Base-by-base conservation (phyloP, 2,888 invertebrate species). In the Megamerina dolium region DNA sequence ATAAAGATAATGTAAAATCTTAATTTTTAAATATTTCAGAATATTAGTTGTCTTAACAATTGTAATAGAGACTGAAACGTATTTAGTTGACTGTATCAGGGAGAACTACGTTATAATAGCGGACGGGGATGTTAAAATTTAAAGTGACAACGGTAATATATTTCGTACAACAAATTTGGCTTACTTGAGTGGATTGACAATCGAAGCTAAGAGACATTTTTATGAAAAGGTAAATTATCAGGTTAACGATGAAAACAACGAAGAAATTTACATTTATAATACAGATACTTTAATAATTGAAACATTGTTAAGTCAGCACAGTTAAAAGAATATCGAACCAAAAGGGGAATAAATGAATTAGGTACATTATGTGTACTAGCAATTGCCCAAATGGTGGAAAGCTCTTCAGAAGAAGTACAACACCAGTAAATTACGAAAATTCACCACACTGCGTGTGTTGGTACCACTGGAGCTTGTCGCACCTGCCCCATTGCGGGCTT, bases 181-280 rank as follows among this genome's bases (percentile, higher is more conserved):
- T 13, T 41, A 34, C 26, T 34, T n/a, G 12, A 13, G 19, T 17
- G 14, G 27, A 18, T 3, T 41, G 9, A 13, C 33, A 27, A n/a
- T 2, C 6, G 9, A 16, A 18, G n/a, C 23, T 4, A 33, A 34
- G 26, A 26, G 18, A 12, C 9, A 20, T 31, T 34, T 18, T 20
- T 9, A 37, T 17, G 8, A 16, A n/a, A 37, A 41, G 13, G 6
- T 10, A 31, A 31, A 13, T 23, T 23, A 10, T 8, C 23, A 8
- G 8, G 10, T 6, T n/a, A n/a, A n/a, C n/a, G 6, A 40, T 12
- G 4, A 26, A 42, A 41, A 45, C 17, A 2, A 41, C 40, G 32
- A 37, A 33, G n/a, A n/a, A n/a, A 39, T 14, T 37, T 40, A 10
- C 17, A 35, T 30, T 9, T 38, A 41, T 12, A 19, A 49, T 32